A percentile compares a stretch with the other conserved stretches of the same genome.
phyloP scores from a whole-genome alignment of 1,140 invertebrate genomes.

The Mycetomoellerius zeteki region DNA sequence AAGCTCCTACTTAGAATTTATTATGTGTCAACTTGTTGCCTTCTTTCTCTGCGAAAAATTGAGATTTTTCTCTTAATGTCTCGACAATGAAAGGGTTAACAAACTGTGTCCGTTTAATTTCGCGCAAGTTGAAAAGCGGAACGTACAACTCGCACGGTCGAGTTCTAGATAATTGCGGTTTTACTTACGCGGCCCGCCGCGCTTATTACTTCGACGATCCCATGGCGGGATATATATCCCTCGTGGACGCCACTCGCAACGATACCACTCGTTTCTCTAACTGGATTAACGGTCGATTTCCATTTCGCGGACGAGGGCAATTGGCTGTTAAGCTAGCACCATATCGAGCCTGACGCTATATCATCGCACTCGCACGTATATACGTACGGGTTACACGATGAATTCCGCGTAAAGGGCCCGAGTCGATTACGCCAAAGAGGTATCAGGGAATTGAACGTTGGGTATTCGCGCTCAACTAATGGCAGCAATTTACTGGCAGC shows the following conservation, averaged over 20 bases:
- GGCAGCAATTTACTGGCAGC: slow-evolving; percentile 68
- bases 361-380: not conserved
- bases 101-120: slow-evolving; percentile 40
- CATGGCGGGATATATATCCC: slow-evolving; percentile 14
- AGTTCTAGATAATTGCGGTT: slow-evolving; percentile 57
- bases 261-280: slow-evolving; percentile 55
- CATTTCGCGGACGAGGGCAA: slow-evolving; percentile 63
- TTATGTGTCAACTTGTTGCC: no score
- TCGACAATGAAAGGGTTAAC: slow-evolving; percentile 24
- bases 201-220: slow-evolving; percentile 49
- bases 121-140: slow-evolving; percentile 63
- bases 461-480: slow-evolving; percentile 69
- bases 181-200: slow-evolving; percentile 55
- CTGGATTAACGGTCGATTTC: slow-evolving; percentile 67
- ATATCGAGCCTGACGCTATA: slow-evolving; percentile 54
- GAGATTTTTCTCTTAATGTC: not conserved
- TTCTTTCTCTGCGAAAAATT: not conserved
- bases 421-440: slow-evolving; percentile 68
- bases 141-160: slow-evolving; percentile 30
- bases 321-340: slow-evolving; percentile 49
- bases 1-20: not conserved
- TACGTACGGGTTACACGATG: not conserved
- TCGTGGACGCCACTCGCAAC: slow-evolving; percentile 35
- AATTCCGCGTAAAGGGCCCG: slow-evolving; percentile 60
- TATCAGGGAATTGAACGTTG: slow-evolving; percentile 75